These are phyloP conservation scores for Palloptera scutellata DNA, from an alignment of 2,888 invertebrate species.

Conservation along the genomic window DNA sequence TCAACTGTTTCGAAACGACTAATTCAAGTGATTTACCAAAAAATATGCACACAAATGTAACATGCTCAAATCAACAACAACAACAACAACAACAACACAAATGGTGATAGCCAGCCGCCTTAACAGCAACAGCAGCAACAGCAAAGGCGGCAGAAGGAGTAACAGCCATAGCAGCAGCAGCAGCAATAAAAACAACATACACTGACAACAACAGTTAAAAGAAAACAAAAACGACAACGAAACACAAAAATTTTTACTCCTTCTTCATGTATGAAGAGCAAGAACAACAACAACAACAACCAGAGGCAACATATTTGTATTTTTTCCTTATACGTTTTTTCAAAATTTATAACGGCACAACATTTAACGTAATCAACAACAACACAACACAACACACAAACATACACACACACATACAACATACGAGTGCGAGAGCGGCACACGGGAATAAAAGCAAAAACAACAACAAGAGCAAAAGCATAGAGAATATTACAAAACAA, in stretches of 20 bases:
- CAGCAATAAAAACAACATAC: slow-evolving; percentile 10
- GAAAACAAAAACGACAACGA: slow-evolving; percentile 4
- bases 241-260: slow-evolving; percentile 1
- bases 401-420: not conserved
- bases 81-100: slow-evolving; percentile 12
- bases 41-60: slow-evolving; percentile 45
- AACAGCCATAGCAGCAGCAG: not conserved
- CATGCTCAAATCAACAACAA: slow-evolving; percentile 23
- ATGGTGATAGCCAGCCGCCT: not conserved
- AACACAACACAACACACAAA: not conserved
- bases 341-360: slow-evolving; percentile 16
- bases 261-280: not conserved
- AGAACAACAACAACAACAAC: not conserved
- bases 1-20: slow-evolving; percentile 66
- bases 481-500: not conserved
- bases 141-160: not conserved
- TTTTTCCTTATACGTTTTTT: not conserved
- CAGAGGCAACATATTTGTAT: slow-evolving; percentile 32
- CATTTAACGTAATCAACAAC: not conserved
- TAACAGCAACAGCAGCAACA: slow-evolving; percentile 6
- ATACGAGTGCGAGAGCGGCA: not conserved
- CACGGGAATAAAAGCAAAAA: not conserved
- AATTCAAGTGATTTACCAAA: slow-evolving; percentile 61
- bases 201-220: not conserved
- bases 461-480: not conserved